Percentiles rank a stretch among this genome's conserved stretches.
These are phyloP conservation scores for Carassius carassius DNA, from an alignment of 2,113 vertebrate species.

Conservation along the genomic window DNA sequence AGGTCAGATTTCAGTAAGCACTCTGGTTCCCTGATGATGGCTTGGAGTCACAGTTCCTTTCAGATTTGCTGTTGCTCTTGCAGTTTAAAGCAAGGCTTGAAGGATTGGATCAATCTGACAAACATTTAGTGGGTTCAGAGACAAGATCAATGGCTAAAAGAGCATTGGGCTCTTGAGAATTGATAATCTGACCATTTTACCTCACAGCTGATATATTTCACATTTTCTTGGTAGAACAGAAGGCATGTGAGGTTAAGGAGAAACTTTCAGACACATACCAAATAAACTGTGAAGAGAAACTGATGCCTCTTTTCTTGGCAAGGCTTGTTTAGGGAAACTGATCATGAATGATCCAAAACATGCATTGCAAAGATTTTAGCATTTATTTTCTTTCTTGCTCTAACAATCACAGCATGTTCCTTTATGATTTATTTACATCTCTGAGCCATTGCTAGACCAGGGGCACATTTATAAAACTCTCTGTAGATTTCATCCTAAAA, in stretches of 20 bases:
- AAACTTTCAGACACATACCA: neutral
- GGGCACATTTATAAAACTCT: too few relatives aligned
- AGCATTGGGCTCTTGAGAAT: neutral
- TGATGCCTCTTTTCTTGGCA: neutral
- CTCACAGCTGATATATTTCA: neutral
- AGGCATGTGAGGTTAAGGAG: neutral
- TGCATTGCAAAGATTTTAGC: neutral
- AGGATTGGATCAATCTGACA: neutral
- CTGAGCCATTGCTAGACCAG: neutral
- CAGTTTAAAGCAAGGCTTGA: neutral
- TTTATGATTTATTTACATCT: conserved; percentile 7
- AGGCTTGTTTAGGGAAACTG: neutral
- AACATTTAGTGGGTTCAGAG: conserved; percentile 14
- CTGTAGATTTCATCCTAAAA: too few relatives aligned
- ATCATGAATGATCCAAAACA: neutral
- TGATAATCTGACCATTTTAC: neutral
- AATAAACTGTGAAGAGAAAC: neutral
- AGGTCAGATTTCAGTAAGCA: neutral
- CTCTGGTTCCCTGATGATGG: neutral
- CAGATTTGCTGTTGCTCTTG: neutral
- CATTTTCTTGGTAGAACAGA: neutral
- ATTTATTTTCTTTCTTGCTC: neutral
- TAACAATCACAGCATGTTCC: conserved; percentile 4
- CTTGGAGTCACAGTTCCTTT: too few relatives aligned
- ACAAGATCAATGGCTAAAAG: neutral